Evolutionary conservation across 2,113 vertebrate genomes (phyloP).

Genomic region (Thalassoma bifasciatum): DNA sequence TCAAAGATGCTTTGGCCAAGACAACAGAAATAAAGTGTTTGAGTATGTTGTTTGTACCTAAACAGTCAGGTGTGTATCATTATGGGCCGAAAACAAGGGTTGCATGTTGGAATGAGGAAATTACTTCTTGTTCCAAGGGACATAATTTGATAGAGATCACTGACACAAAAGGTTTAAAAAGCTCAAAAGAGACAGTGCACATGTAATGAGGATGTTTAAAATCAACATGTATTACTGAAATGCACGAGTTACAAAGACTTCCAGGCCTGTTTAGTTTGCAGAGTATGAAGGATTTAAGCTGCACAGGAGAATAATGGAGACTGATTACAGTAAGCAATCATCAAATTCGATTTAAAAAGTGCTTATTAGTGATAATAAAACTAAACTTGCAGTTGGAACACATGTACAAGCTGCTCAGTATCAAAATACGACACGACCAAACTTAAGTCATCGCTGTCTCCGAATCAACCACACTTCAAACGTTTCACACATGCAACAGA

Average conservation of each 20-base stretch:
- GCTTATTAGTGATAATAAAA: not conserved
- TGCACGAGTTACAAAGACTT: not conserved
- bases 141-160: not conserved
- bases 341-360: not conserved
- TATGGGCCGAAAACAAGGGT: not conserved
- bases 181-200: not conserved
- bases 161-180: not conserved
- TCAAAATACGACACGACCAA: not conserved
- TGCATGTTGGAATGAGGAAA: not conserved
- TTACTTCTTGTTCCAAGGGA: not conserved
- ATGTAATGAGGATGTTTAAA: not conserved
- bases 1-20: not conserved
- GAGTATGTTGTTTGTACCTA: conserved; percentile 50
- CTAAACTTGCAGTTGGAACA: not conserved
- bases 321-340: not conserved
- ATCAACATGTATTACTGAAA: not conserved
- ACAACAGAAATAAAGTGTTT: not conserved
- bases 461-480: not conserved
- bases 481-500: not conserved
- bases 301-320: not conserved
- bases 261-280: not conserved
- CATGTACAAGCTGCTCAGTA: not conserved
- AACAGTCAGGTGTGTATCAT: conserved; percentile 41
- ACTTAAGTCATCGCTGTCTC: not conserved
- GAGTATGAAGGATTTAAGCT: not conserved